A percentile compares a stretch with the other conserved stretches of the same genome.
Conservation (phyloP, 2,797 vertebrate species). For the Rhabdophis nuchalis region DNA sequence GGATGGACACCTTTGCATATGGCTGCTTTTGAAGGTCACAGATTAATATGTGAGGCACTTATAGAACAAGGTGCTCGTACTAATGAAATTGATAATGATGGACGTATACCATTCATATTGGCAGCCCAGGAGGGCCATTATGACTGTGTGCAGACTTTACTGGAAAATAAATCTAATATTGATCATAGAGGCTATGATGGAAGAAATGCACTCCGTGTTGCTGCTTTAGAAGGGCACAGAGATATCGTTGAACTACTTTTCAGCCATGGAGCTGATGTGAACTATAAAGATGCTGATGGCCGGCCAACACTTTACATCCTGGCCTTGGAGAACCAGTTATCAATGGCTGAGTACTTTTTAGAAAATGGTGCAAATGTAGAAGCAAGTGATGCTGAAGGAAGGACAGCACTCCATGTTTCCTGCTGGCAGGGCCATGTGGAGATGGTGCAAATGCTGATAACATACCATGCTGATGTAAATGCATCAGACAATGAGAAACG, state of each 20-base stretch:
- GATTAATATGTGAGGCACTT: slow-evolving; percentile 92
- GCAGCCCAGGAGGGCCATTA: slow-evolving; percentile 96
- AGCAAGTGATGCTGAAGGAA: slow-evolving; percentile 89
- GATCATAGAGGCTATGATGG: slow-evolving; percentile 96
- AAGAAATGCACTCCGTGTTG: slow-evolving; percentile 90
- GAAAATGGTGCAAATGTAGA: slow-evolving; percentile 95
- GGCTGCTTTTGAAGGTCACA: slow-evolving; percentile 95
- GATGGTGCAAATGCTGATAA: slow-evolving; percentile 90
- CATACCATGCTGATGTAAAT: slow-evolving; percentile 88
- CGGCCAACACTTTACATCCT: slow-evolving; percentile 95
- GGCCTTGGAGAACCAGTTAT: slow-evolving; percentile 93
- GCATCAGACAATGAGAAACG: slow-evolving; percentile 94
- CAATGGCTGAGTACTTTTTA: slow-evolving; percentile 94
- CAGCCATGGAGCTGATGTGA: slow-evolving; percentile 87
- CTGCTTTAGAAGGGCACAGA: slow-evolving; percentile 90
- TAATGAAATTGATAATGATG: slow-evolving; percentile 94
- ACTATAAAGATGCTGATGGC: slow-evolving; percentile 93
- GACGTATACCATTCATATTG: slow-evolving; percentile 89
- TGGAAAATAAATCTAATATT: slow-evolving; percentile 89
- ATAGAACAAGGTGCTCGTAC: slow-evolving; percentile 96
- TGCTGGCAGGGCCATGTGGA: slow-evolving; percentile 98
- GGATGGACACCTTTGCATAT: slow-evolving; percentile 98
- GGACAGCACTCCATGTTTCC: slow-evolving; percentile 95
- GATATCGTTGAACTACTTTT: slow-evolving; percentile 93
- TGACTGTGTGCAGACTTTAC: slow-evolving; percentile 90